Evolutionary conservation across 1,140 invertebrate genomes (phyloP).

Genomic region (Drosophila ironensis): DNA sequence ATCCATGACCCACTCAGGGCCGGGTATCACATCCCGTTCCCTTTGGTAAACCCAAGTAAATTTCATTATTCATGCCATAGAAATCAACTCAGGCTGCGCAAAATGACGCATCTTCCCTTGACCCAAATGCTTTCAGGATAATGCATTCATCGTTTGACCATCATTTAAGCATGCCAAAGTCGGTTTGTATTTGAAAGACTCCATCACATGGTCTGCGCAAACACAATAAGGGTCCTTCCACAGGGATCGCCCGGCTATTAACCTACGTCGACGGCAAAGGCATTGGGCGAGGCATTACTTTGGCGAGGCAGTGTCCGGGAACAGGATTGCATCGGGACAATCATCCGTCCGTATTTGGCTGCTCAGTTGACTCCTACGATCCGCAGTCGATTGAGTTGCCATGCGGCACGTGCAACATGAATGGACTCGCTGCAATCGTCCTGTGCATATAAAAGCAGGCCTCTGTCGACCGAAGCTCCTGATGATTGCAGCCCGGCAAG

Average conservation of each 20-base stretch:
- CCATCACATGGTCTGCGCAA: conserved; percentile 38
- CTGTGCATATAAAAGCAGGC: conserved; percentile 50
- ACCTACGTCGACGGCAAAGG: conserved; percentile 18
- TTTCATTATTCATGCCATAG: too few relatives aligned
- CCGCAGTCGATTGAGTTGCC: conserved; percentile 55
- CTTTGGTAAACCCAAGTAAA: too few relatives aligned
- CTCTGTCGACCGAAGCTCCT: conserved; percentile 58
- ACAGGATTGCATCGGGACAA: conserved; percentile 12
- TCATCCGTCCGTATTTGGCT: conserved; percentile 39
- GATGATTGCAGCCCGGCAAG: conserved; percentile 37
- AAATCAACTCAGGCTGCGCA: too few relatives aligned
- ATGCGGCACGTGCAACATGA: conserved; percentile 58
- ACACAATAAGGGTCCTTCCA: conserved; percentile 33
- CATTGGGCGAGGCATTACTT: conserved; percentile 28
- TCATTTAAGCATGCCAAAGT: conserved; percentile 41
- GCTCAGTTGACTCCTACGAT: conserved; percentile 29
- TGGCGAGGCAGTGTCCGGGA: conserved; percentile 37
- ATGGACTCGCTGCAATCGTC: conserved; percentile 32
- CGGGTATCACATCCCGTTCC: too few relatives aligned
- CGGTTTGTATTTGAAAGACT: conserved; percentile 19
- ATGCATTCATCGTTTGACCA: conserved; percentile 37
- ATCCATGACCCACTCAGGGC: too few relatives aligned
- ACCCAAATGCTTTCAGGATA: conserved; percentile 5
- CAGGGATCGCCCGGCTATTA: conserved; percentile 15
- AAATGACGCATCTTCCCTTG: background rate